Evolutionary conservation across 2,113 vertebrate genomes (phyloP), one percentile per base, ranked within the genome.

Genomic region (Cinclus mexicanus): DNA sequence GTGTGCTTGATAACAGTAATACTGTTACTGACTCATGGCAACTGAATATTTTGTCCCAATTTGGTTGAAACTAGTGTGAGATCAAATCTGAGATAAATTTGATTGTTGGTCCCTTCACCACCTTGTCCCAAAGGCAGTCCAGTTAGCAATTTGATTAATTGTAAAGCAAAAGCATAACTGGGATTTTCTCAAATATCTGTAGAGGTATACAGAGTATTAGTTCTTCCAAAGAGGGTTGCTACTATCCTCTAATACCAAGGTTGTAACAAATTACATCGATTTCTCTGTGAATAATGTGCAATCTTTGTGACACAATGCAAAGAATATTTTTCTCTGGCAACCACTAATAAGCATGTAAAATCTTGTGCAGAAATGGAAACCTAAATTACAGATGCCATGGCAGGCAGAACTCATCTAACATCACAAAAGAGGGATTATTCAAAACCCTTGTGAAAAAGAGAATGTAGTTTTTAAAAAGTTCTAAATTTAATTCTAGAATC

Each of bases 281-380:
- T 94, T 94, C 82, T 91, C 79, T 88, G 24, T 83, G 93, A 96
- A 95, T 90, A 85, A 94, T 59, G 39, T 95, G 79, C 75, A 95
- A 80, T 95, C 76, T 93, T 63, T 95, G 85, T 94, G 90, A 96
- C 95, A 96, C 68, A 93, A 94, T 88, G 68, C 85, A 90, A 88
- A 96, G 95, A 93, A 86, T 95, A 83, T 91, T 96, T 96, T 94
- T 91, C 84, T 95, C 68, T 93, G 92, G 93, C 89, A 96, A 74
- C 79, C 63, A 75, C 76, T 97, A 94, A 95, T 94, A 94, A 96
- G 93, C 87, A 86, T 97, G 96, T 96, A 95, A 97, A 96, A 93
- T 88, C 85, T 78, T 83, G 76, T 92, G 93, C 95, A 94, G 96
- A 95, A 95, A 96, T 94, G 96, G 94, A 97, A 97, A 96, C 94